phyloP scores from a whole-genome alignment of 2,888 invertebrate species.

The Dysmachus trigonus region DNA sequence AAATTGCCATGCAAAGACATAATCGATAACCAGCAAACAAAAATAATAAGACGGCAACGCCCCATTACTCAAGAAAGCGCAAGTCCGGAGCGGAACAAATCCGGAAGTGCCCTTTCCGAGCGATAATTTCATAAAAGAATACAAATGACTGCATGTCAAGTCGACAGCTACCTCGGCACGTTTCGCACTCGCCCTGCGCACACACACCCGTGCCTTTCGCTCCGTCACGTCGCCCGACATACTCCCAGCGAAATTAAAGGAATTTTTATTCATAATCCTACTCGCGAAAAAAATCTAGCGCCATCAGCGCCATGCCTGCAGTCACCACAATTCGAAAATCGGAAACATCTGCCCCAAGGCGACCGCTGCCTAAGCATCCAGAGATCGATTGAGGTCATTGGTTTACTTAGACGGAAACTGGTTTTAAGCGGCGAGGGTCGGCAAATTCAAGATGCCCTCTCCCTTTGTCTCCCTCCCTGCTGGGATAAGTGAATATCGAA shows the following conservation, averaged over 20 bases:
- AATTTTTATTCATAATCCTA: not conserved
- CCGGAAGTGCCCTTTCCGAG: not conserved
- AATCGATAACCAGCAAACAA: not conserved
- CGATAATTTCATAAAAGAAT: not conserved
- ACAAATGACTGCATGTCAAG: not conserved
- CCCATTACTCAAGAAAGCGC: not conserved
- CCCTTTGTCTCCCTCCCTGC: not conserved
- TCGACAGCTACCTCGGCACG: not conserved
- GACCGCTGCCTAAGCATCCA: not conserved
- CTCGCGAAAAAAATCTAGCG: not conserved
- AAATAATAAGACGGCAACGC: not conserved
- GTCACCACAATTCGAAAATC: not conserved
- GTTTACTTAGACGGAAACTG: not conserved
- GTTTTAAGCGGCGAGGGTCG: not conserved
- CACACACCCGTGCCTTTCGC: not conserved
- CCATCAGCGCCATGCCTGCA: not conserved
- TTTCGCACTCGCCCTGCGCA: not conserved
- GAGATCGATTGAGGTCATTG: not conserved
- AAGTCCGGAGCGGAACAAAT: not conserved
- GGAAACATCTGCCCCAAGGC: not conserved
- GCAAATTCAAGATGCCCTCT: not conserved
- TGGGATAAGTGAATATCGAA: not conserved
- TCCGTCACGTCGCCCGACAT: not conserved
- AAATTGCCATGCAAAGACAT: not conserved
- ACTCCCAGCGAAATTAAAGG: not conserved